Evolutionary conservation across 1,140 invertebrate species (phyloP).

Genomic region (Choristoneura fumiferana): DNA sequence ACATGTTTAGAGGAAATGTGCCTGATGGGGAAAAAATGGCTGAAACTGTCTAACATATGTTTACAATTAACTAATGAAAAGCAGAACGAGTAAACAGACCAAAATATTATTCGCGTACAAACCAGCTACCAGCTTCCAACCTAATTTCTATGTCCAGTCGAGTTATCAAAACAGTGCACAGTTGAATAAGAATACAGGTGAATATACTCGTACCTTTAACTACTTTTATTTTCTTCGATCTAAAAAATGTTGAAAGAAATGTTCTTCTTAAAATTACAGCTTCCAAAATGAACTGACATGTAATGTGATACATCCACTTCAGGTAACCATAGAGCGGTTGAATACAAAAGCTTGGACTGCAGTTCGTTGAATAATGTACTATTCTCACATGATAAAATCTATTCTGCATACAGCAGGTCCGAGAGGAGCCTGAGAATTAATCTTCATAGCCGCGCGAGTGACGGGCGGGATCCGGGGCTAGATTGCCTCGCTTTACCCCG

Average conservation of each 20-base stretch:
- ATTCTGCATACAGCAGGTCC: not conserved
- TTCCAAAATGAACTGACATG: not conserved
- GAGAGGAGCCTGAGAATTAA: not conserved
- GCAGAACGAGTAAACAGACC: too few relatives aligned
- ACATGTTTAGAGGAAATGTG: not conserved
- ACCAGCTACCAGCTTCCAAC: too few relatives aligned
- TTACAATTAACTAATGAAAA: too few relatives aligned
- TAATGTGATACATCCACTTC: not conserved
- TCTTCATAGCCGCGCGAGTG: not conserved
- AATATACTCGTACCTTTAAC: too few relatives aligned
- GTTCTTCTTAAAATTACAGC: not conserved
- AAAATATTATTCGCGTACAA: too few relatives aligned
- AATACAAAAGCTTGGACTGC: not conserved
- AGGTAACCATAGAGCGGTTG: not conserved
- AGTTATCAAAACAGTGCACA: too few relatives aligned
- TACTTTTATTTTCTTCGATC: too few relatives aligned
- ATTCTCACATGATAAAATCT: conserved; percentile 14
- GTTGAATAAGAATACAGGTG: too few relatives aligned
- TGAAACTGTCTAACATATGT: too few relatives aligned
- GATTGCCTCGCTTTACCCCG: conserved; percentile 10
- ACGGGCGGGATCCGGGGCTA: not conserved
- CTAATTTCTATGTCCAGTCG: too few relatives aligned
- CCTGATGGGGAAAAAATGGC: too few relatives aligned
- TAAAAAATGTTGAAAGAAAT: too few relatives aligned
- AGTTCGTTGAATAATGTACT: conserved; percentile 12